A percentile compares a stretch with the other conserved stretches of the same genome.
Evolutionary conservation across 2,113 vertebrate species (phyloP).

Genomic region (Melanocharis versteri): DNA sequence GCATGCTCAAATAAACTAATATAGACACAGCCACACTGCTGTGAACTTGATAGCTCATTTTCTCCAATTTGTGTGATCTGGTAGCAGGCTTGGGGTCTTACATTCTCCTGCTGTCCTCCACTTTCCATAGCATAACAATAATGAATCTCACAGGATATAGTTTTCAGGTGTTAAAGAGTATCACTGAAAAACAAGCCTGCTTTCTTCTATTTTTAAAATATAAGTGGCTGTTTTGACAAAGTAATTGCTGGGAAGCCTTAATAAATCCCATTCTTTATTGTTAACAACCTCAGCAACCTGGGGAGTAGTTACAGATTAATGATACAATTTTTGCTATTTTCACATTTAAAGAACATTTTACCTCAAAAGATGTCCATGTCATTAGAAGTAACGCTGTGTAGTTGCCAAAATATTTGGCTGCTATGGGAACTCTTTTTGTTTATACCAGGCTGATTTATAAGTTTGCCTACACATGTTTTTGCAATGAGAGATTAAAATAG

Average conservation of each 20-base stretch:
- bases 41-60: not conserved
- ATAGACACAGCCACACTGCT: not conserved
- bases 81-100: not conserved
- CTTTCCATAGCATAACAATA: not conserved
- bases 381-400: not conserved
- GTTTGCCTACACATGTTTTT: conserved; percentile 43
- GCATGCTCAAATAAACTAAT: not conserved
- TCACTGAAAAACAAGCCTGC: not conserved
- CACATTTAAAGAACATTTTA: not conserved
- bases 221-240: not conserved
- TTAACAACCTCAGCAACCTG: not conserved
- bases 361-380: not conserved
- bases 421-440: conserved; percentile 46
- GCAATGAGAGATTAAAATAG: conserved; percentile 34
- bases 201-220: not conserved
- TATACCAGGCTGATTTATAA: not conserved
- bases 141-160: not conserved
- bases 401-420: conserved; percentile 46
- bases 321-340: not conserved
- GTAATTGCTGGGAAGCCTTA: not conserved
- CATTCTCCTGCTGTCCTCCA: not conserved
- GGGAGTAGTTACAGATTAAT: not conserved
- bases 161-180: not conserved
- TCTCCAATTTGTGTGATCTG: not conserved
- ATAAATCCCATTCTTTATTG: not conserved